Percentiles rank a stretch among this genome's conserved stretches.
These are phyloP conservation scores for Drosophila helvetica DNA, from an alignment of 2,888 invertebrate genomes.

Conservation along the genomic window DNA sequence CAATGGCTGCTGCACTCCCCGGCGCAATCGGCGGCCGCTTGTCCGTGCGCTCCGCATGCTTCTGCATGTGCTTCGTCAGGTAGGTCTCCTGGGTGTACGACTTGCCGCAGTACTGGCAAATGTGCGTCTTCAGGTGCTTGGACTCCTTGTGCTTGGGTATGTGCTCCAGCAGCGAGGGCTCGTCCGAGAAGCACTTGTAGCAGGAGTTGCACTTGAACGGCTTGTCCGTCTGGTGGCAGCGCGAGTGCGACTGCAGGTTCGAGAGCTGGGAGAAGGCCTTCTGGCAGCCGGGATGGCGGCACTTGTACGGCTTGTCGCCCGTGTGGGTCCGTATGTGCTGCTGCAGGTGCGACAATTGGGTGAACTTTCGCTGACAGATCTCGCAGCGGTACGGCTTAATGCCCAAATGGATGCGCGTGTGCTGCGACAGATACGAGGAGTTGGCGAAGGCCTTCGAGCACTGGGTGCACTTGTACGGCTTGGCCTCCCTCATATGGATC, in stretches of 20 bases:
- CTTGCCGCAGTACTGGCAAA: constrained; percentile 99
- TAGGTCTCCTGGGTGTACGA: constrained; percentile 99
- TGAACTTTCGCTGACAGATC: constrained; percentile 99
- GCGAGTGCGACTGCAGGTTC: constrained; percentile 99
- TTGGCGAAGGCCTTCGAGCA: constrained; percentile 99
- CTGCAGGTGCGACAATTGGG: constrained; percentile 99
- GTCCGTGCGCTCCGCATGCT: constrained; percentile 96
- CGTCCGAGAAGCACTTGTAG: constrained; percentile 99
- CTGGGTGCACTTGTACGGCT: constrained; percentile 99
- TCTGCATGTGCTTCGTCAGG: constrained; percentile 99
- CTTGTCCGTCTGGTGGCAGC: constrained; percentile 99
- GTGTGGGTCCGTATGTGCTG: constrained; percentile 99
- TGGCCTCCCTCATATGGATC: constrained; percentile 99
- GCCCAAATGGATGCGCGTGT: constrained; percentile 99
- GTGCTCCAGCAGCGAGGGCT: constrained; percentile 98
- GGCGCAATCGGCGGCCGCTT: constrained; percentile 93
- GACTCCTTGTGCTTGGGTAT: constrained; percentile 99
- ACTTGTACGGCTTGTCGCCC: constrained; percentile 99
- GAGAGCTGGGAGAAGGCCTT: constrained; percentile 99
- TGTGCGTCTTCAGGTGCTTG: constrained; percentile 99
- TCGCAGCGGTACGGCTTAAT: constrained; percentile 99
- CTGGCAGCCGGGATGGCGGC: constrained; percentile 98
- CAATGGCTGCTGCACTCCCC: constrained; percentile 83
- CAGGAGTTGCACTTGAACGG: constrained; percentile 99
- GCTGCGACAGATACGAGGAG: constrained; percentile 99